Percentiles rank a stretch among this genome's conserved stretches.
Conservation (phyloP, 2,888 invertebrate genomes). For the Sphinx pinastri region DNA sequence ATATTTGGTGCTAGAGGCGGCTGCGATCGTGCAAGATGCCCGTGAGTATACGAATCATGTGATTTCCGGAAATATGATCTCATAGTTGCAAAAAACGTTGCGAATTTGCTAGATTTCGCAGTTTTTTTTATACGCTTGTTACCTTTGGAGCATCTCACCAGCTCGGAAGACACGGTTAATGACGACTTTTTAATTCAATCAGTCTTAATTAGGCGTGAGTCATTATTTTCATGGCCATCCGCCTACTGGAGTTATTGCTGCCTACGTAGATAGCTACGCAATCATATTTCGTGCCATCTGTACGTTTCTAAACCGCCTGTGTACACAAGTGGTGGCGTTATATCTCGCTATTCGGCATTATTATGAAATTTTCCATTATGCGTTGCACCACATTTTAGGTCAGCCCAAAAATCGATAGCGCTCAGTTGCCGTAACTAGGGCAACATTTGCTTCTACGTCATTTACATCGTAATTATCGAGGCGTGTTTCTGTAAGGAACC, state of each 20-base stretch:
- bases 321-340: slow-evolving; percentile 19
- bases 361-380: background rate
- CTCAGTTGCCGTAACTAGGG: background rate
- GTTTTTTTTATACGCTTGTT: slow-evolving; percentile 26
- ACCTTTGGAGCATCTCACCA: background rate
- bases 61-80: slow-evolving; percentile 56
- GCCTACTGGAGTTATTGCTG: slow-evolving; percentile 28
- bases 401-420: background rate
- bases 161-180: background rate
- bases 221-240: slow-evolving; percentile 42
- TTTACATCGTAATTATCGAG: background rate
- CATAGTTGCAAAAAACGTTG: slow-evolving; percentile 23
- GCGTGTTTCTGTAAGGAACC: background rate
- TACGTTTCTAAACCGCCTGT: slow-evolving; percentile 22
- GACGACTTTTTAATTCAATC: slow-evolving; percentile 12
- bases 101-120: slow-evolving; percentile 13
- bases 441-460: background rate
- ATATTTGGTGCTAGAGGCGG: slow-evolving; percentile 53
- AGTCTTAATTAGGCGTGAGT: slow-evolving; percentile 41
- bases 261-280: slow-evolving; percentile 28
- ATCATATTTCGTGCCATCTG: slow-evolving; percentile 22
- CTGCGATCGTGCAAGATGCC: slow-evolving; percentile 66
- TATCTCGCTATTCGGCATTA: slow-evolving; percentile 2
- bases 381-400: background rate
- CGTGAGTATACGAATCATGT: slow-evolving; percentile 70